Base-by-base conservation (phyloP, 2,113 vertebrate species). In the Quiscalus mexicanus region DNA sequence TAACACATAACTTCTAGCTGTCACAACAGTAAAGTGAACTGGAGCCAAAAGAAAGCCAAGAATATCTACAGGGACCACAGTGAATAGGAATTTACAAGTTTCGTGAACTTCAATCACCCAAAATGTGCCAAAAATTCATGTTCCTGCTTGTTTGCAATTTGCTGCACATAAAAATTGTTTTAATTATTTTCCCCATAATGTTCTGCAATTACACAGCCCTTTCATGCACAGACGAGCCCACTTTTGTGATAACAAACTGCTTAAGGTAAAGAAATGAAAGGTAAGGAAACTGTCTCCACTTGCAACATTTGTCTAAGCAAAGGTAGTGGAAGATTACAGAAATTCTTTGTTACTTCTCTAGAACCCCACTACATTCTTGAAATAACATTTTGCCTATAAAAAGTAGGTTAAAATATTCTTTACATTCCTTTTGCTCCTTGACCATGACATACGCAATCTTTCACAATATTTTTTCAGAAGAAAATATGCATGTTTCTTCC, bases 391-490 rank as follows among this genome's bases (percentile, higher is more conserved):
- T 75, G 68, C 28, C 52, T 56, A 56, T 41, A 59, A 77, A 90
- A 15, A 71, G 55, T 56, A 90, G 44, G 56, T 68, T 90, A 93
- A 90, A 88, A 77, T 71, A 69, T 35, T 55, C 58, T 91, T 84
- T 84, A 86, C 15, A 5, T 81, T 90, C 56, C 28, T 84, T 86
- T 92, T 93, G 68, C 47, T 78, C 56, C 59, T 83, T 96, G 90
- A 80, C 87, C 91, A 77, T 67, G 24, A 45, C 88, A 81, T 82
- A 90, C 35, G 79, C 37, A 84, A 25, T 81, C 75, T 92, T 90
- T 96, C 90, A 94, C 44, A 90, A 64, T 82, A 93, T 64, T 95
- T 96, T 90, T 92, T 93, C 47, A 53, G 27, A 89, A 67, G 52
- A 59, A 95, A 95, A 95, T 60, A 91, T 42, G 60, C 31, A 78